Conservation (phyloP, 2,888 invertebrate genomes). For the Hymenopus coronatus region DNA sequence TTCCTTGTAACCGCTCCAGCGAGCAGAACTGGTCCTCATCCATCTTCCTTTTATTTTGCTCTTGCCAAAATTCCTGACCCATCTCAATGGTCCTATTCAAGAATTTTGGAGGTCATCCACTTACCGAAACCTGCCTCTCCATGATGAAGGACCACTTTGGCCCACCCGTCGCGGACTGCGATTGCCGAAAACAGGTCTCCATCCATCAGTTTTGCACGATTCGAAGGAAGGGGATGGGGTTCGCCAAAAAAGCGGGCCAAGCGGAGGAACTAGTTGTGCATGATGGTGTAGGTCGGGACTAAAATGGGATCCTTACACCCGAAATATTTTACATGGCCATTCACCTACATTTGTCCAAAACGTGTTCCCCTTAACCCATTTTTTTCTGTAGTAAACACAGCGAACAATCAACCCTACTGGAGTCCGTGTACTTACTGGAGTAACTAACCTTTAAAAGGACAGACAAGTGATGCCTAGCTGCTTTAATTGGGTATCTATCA, state of each 20-base stretch:
- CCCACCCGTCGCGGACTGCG: background rate
- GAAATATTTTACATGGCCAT: constrained; percentile 18
- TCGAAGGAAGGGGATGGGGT: background rate
- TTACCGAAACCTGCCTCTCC: background rate
- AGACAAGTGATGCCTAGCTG: too few species aligned
- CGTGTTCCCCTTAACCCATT: background rate
- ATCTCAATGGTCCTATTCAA: background rate
- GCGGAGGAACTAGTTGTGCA: constrained; percentile 9
- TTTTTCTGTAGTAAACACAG: background rate
- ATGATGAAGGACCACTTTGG: constrained; percentile 18
- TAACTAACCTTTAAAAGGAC: too few species aligned
- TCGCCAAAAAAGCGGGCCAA: background rate
- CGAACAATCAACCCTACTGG: background rate
- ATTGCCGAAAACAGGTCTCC: constrained; percentile 27
- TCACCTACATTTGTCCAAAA: constrained; percentile 18
- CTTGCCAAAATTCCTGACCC: background rate
- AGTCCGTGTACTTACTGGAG: background rate
- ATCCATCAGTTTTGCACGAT: constrained; percentile 26
- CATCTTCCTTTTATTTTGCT: background rate
- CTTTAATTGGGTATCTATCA: too few species aligned
- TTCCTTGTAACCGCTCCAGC: background rate
- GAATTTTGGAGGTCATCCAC: background rate
- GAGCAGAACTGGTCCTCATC: background rate
- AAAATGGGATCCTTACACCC: background rate
- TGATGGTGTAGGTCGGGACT: constrained; percentile 12